Conservation (phyloP, 1,140 invertebrate species). For the Propsilocerus akamusi region DNA sequence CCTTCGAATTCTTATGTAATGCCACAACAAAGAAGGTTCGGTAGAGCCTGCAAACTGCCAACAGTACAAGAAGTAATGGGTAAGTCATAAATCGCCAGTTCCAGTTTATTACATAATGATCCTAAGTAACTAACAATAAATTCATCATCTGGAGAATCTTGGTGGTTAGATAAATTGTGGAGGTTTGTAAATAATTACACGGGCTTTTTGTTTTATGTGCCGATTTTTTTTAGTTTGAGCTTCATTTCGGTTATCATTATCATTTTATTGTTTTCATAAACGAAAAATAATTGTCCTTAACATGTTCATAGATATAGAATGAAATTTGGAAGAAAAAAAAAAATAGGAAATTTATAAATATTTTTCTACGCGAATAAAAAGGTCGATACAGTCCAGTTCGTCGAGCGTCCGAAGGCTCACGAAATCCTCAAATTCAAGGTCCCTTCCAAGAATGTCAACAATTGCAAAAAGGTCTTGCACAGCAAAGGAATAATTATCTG, state of each 20-base stretch:
- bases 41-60: slow-evolving; percentile 25
- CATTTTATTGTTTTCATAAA: no score
- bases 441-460: slow-evolving; percentile 56
- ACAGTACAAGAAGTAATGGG: slow-evolving; percentile 33
- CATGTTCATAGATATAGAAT: no score
- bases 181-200: not conserved
- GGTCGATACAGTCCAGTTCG: slow-evolving; percentile 81
- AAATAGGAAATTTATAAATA: not conserved
- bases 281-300: no score
- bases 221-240: not conserved
- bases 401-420: slow-evolving; percentile 48
- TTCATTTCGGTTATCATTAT: no score
- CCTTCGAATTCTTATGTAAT: slow-evolving; percentile 5
- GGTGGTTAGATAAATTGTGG: not conserved
- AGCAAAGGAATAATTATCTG: slow-evolving; percentile 24
- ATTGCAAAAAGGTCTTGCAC: slow-evolving; percentile 30
- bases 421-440: slow-evolving; percentile 24
- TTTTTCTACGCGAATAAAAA: slow-evolving; percentile 22
- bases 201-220: not conserved
- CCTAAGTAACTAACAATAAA: not conserved
- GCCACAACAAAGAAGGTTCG: slow-evolving; percentile 12
- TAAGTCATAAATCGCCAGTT: no score
- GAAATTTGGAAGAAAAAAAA: not conserved
- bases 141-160: not conserved
- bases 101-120: not conserved